Percentiles rank a stretch among this genome's conserved stretches.
Conservation (phyloP, 2,797 vertebrate genomes). For the Eupleurogrammus muticus region DNA sequence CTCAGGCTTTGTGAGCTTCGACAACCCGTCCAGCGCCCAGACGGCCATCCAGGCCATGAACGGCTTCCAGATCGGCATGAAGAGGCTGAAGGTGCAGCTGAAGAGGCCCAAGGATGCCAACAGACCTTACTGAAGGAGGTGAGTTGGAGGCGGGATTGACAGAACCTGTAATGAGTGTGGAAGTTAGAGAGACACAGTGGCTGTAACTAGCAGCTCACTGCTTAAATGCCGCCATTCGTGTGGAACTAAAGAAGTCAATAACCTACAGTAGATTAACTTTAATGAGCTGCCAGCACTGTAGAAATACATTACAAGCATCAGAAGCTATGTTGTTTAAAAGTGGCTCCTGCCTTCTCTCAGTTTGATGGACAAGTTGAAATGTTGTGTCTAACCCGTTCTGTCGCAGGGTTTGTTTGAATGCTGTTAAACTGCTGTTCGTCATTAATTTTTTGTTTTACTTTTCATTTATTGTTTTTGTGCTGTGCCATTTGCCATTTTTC, state of each 20-base stretch:
- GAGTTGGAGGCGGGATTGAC: conserved; percentile 57
- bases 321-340: conserved; percentile 49
- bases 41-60: conserved; percentile 99
- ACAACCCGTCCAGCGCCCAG: conserved; percentile 98
- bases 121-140: conserved; percentile 93
- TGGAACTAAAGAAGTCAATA: conserved; percentile 68
- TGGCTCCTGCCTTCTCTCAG: conserved; percentile 31
- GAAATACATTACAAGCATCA: conserved; percentile 40
- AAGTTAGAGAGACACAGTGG: conserved; percentile 57
- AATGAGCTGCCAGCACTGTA: conserved; percentile 62
- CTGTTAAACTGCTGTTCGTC: conserved; percentile 68
- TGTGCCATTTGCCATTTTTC: conserved; percentile 84
- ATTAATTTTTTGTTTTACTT: conserved; percentile 83
- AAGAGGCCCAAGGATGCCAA: conserved; percentile 99
- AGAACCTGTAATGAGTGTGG: conserved; percentile 58
- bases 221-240: conserved; percentile 63
- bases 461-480: conserved; percentile 87
- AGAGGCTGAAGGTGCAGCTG: conserved; percentile 99
- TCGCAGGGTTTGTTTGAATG: conserved; percentile 70
- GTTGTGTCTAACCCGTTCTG: conserved; percentile 79
- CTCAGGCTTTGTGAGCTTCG: conserved; percentile 97
- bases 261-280: conserved; percentile 70
- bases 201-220: conserved; percentile 59
- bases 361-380: conserved; percentile 49
- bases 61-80: conserved; percentile 99